Evolutionary conservation across 1,140 invertebrate genomes (phyloP).

Genomic region (Monochamus saltuarius): DNA sequence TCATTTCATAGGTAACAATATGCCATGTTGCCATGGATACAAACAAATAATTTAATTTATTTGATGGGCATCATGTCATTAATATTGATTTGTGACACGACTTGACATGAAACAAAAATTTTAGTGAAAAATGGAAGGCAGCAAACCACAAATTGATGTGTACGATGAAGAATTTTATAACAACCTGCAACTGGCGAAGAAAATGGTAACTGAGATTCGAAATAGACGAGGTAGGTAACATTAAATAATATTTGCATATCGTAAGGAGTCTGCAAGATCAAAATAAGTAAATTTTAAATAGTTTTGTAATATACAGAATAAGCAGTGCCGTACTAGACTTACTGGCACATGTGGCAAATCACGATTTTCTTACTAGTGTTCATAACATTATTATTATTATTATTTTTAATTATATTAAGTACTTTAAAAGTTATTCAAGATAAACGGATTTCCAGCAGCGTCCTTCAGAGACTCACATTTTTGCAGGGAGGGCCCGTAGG

Average conservation of each 20-base stretch:
- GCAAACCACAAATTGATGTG: conserved; percentile 34
- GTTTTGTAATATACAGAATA: no score
- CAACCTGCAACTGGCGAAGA: conserved; percentile 48
- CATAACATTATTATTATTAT: no score
- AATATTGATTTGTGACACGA: conserved; percentile 13
- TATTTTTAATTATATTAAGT: no score
- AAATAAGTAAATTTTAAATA: not conserved
- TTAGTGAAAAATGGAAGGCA: conserved; percentile 14
- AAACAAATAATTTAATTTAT: conserved; percentile 4
- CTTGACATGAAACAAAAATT: conserved; percentile 14
- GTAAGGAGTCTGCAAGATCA: not conserved
- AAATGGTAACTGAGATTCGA: conserved; percentile 44
- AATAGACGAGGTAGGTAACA: conserved; percentile 35
- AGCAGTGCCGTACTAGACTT: no score
- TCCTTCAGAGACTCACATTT: no score
- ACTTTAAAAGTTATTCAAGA: no score
- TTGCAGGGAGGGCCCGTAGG: no score
- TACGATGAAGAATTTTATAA: conserved; percentile 51
- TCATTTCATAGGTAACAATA: conserved; percentile 5
- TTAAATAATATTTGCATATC: not conserved
- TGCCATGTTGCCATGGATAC: not conserved
- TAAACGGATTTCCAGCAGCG: no score
- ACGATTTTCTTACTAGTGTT: no score
- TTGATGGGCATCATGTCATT: conserved; percentile 6
- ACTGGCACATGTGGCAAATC: no score